Evolutionary conservation across 2,113 vertebrate genomes (phyloP).

Genomic region (Solenodon paradoxus): DNA sequence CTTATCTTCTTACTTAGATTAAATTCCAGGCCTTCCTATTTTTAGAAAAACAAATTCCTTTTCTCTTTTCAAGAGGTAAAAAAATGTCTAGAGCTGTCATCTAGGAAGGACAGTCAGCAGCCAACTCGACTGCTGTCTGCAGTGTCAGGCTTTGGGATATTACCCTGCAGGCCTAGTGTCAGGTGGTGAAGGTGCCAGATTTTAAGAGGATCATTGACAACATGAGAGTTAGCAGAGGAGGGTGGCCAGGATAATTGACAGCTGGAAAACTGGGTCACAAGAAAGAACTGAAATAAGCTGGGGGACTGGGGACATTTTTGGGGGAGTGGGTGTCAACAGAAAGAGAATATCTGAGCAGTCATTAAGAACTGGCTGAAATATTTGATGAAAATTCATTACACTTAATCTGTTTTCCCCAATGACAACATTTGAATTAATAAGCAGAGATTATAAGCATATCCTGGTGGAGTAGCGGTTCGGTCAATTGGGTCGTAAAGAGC

Average conservation of each 20-base stretch:
- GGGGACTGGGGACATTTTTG: neutral
- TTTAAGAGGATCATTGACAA: conserved; percentile 2
- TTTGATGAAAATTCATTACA: neutral
- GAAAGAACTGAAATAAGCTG: neutral
- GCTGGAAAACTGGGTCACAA: neutral
- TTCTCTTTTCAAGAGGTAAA: conserved; percentile 52
- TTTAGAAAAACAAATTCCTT: conserved; percentile 64
- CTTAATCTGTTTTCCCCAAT: neutral
- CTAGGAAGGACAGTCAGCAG: neutral
- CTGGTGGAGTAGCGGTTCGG: no score
- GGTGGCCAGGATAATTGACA: neutral
- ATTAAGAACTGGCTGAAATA: neutral
- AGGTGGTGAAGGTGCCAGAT: neutral
- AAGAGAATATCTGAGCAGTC: neutral
- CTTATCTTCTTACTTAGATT: conserved; percentile 66
- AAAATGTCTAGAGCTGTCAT: conserved; percentile 5
- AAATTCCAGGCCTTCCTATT: conserved; percentile 67
- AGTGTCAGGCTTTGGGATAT: neutral
- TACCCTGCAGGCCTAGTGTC: neutral
- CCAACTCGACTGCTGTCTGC: neutral
- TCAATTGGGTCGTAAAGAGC: no score
- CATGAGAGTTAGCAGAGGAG: neutral
- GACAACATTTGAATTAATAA: neutral
- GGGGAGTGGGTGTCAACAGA: neutral
- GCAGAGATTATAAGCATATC: no score